Base-by-base conservation (phyloP, 2,888 invertebrate species). In the Noctuana brunneofusca region DNA sequence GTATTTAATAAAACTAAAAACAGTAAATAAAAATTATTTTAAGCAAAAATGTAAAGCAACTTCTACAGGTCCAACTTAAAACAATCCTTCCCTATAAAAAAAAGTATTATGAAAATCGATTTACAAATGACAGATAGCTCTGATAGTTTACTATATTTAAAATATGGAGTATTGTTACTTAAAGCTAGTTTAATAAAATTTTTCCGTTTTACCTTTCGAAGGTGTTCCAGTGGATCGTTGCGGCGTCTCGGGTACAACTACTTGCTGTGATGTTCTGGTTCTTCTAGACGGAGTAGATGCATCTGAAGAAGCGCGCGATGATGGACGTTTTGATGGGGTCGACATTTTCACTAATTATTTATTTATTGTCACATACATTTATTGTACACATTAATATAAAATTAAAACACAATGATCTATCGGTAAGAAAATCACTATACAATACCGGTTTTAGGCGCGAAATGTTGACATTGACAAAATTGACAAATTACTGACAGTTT, bases 161-260 rank as follows among this genome's bases (percentile, higher is more conserved):
- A n/a, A n/a, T n/a, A n/a, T n/a, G n/a, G n/a, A n/a, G n/a, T n/a
- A n/a, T n/a, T n/a, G n/a, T n/a, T n/a, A n/a, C n/a, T n/a, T n/a
- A n/a, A n/a, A n/a, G n/a, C n/a, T n/a, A n/a, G n/a, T n/a, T n/a
- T n/a, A n/a, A n/a, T n/a, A 32, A 8, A 32, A 9, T 32, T 11
- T 6, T 11, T 1, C 0, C 9, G 9, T 32, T 11, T 53, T 11
- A 87, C 92, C 81, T 78, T 89, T 82, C 2, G 87, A 82, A 56
- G 89, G 84, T 50, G 90, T 89, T 38, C 87, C 87, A 20, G 87
- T 75, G 27, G 92, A 85, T 52, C 87, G 80, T 68, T 91, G 92
- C 6, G 92, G 92, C 63, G 92, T 92, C 70, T 91, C 92, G 1
- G 91, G 92, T 35, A 92, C 88, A 60, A 91, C 83, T 64, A 89